Evolutionary conservation across 2,797 vertebrate species (phyloP), one percentile per base, ranked within the genome.

Genomic region (Labroides dimidiatus): DNA sequence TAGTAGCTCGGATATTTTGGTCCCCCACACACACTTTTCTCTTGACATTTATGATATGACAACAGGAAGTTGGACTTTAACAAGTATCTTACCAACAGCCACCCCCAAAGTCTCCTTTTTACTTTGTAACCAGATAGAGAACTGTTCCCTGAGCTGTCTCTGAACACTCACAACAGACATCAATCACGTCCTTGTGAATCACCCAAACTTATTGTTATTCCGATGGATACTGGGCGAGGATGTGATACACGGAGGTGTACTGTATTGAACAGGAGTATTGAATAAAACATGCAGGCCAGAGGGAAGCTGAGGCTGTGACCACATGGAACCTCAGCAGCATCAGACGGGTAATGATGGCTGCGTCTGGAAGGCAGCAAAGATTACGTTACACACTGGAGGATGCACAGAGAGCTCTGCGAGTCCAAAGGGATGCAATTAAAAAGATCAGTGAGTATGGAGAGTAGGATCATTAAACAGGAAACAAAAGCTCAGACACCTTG

Each of bases 401-500:
- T 44, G 77, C 75, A 77, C 63, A 75, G 67, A 84, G 81, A 77
- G 57, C 70, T 81, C 27, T 58, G 72, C 5, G n/a, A 42, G 81
- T 91, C 82, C 79, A 84, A 89, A 75, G 87, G 87, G 86, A 93
- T 37, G 83, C 82, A 88, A 92, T 92, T 92, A 93, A 91, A 91
- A 83, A 80, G 77, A 89, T 86, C 84, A 83, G 71, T 76, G 44
- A 48, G 76, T 63, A 54, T 63, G 64, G 59, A 73, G 69, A 76
- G 71, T 27, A 44, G 71, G 65, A 87, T 91, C 87, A 86, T 87
- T 86, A 89, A 70, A 68, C 69, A 77, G 80, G 77, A 87, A 88
- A 80, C 77, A 81, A 86, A 88, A 49, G 77, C 65, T 64, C 30
- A 36, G 59, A 50, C 64, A 64, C 47, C 66, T 51, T 23, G 7